These are phyloP conservation scores for Crocallis elinguaria DNA, from an alignment of 2,888 invertebrate species.

Conservation along the genomic window DNA sequence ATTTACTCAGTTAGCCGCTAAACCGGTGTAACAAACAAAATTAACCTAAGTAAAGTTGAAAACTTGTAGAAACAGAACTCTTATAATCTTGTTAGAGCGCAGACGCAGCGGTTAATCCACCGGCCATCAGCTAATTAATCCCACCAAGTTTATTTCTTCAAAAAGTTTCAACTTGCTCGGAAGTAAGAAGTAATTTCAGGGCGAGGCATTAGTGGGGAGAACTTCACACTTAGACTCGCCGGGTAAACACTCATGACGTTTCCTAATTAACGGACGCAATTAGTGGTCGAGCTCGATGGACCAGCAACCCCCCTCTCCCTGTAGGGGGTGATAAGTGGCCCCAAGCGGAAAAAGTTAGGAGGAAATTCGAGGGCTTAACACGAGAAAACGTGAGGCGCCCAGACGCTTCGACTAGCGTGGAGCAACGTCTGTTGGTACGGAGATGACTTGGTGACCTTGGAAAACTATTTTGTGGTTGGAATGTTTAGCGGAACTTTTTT, in stretches of 20 bases:
- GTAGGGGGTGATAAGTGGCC: constrained; percentile 75
- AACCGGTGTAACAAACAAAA: constrained; percentile 70
- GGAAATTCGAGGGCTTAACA: constrained; percentile 77
- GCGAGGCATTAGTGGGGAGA: constrained; percentile 74
- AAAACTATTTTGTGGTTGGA: constrained; percentile 30
- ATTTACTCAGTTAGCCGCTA: constrained; percentile 43
- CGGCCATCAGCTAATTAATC: constrained; percentile 84
- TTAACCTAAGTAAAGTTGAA: constrained; percentile 78
- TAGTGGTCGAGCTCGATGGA: constrained; percentile 80
- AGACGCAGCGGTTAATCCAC: constrained; percentile 78
- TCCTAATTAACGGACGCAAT: constrained; percentile 85
- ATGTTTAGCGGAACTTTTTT: constrained; percentile 12
- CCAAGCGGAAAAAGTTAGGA: constrained; percentile 77
- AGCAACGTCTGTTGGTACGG: constrained; percentile 23
- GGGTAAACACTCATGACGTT: constrained; percentile 85
- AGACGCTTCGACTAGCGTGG: constrained; percentile 43
- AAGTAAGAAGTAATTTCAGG: constrained; percentile 84
- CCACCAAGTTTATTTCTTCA: constrained; percentile 78
- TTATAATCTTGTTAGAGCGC: constrained; percentile 82
- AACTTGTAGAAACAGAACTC: constrained; percentile 80
- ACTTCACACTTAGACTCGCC: constrained; percentile 83
- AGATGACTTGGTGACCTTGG: constrained; percentile 52
- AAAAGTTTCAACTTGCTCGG: constrained; percentile 79
- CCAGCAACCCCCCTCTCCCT: constrained; percentile 38
- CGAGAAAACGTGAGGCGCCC: constrained; percentile 58